Percentiles rank a stretch among this genome's conserved stretches.
These are phyloP conservation scores for Saccopteryx leptura DNA, from an alignment of 2,113 vertebrate species.

Conservation along the genomic window DNA sequence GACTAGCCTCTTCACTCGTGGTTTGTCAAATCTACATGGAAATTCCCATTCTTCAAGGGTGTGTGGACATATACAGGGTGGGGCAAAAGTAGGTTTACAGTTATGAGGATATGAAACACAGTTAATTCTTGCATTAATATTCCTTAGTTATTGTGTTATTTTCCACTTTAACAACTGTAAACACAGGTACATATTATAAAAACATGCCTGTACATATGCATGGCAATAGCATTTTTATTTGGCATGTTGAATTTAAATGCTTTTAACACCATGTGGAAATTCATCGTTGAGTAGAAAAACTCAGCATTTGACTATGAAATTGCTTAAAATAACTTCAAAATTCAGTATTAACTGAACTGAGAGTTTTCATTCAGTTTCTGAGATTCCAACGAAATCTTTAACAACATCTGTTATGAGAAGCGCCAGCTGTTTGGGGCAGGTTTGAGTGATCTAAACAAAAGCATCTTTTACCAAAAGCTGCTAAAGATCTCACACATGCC, in stretches of 20 bases:
- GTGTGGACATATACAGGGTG: background rate
- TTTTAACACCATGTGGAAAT: constrained; percentile 37
- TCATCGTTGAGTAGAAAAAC: background rate
- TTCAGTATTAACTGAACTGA: constrained; percentile 27
- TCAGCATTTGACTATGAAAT: constrained; percentile 39
- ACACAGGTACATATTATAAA: too few relatives aligned
- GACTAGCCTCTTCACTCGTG: background rate
- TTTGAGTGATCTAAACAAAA: background rate
- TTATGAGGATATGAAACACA: too few relatives aligned
- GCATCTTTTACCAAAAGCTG: background rate
- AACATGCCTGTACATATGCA: too few relatives aligned
- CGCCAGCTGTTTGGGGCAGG: background rate
- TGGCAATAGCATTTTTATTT: constrained; percentile 6
- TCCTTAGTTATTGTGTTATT: too few relatives aligned
- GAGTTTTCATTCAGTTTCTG: constrained; percentile 42
- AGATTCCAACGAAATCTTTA: constrained; percentile 3
- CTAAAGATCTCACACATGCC: background rate
- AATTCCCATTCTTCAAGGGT: background rate
- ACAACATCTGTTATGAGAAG: background rate
- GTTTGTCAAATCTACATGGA: background rate
- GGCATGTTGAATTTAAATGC: constrained; percentile 29
- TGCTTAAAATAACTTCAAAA: constrained; percentile 66
- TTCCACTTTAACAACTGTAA: too few relatives aligned
- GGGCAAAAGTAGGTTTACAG: too few relatives aligned
- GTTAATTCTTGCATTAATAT: too few relatives aligned